phyloP scores from a whole-genome alignment of 2,888 invertebrate genomes.

The Orthosia incerta region DNA sequence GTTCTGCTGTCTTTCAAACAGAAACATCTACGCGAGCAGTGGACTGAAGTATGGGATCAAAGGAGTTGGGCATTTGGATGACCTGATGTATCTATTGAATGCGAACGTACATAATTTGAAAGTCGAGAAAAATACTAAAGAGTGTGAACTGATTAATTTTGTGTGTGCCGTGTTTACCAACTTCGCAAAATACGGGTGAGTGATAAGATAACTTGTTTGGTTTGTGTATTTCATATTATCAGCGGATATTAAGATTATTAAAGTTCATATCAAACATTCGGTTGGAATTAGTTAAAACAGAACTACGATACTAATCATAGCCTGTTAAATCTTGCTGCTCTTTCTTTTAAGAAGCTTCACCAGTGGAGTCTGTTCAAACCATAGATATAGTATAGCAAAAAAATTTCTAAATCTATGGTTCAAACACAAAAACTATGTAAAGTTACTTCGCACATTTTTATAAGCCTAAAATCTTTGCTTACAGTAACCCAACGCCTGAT shows the following conservation, averaged over 20 bases:
- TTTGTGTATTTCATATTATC: neutral
- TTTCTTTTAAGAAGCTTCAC: neutral
- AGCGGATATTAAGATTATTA: neutral
- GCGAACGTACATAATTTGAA: slow-evolving; percentile 69
- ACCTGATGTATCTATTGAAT: slow-evolving; percentile 79
- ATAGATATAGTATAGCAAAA: too few species aligned
- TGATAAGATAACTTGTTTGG: slow-evolving; percentile 33
- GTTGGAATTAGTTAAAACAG: too few species aligned
- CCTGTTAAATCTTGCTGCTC: neutral
- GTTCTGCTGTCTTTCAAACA: slow-evolving; percentile 74
- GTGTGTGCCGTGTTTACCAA: slow-evolving; percentile 78
- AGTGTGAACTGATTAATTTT: slow-evolving; percentile 74
- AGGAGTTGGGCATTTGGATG: slow-evolving; percentile 80
- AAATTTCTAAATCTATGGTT: too few species aligned
- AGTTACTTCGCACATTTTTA: neutral
- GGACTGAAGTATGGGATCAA: slow-evolving; percentile 71
- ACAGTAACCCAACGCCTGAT: slow-evolving; percentile 38
- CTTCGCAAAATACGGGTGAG: slow-evolving; percentile 83
- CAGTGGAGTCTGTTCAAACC: neutral
- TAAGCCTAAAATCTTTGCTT: neutral
- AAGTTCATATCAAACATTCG: neutral
- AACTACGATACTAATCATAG: neutral
- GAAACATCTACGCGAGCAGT: slow-evolving; percentile 71
- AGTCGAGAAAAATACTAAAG: slow-evolving; percentile 70
- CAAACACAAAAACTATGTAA: too few species aligned